Base-by-base conservation (phyloP, 2,888 invertebrate species). In the Papilio protenor region DNA sequence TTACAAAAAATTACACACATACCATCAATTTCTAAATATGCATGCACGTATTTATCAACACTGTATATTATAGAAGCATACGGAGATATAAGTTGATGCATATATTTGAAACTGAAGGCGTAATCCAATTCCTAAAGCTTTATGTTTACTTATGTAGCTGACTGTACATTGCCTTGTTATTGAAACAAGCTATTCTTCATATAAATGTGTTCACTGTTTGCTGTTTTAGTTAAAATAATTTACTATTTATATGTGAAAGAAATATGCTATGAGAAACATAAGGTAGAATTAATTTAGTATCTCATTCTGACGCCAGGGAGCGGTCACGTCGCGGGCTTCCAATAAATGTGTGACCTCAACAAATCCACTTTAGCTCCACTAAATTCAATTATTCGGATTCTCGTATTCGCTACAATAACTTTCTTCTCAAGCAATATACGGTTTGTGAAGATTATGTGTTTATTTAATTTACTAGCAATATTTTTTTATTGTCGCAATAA, bases 381-480 rank as follows among this genome's bases (percentile, higher is more conserved):
- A 64, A 64, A 64, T 64, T 64, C 16, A 64, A 64, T 64, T 64
- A 64, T 66, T 66, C 18, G 66, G 66, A 66, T 66, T 64, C 64
- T 18, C 18, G 64, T 64, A 64, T 64, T 64, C 64, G 33, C 64
- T 64, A 64, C 64, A 33, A 64, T 64, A 64, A 64, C 33, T 66
- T 66, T 66, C 66, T 66, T 66, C 66, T 66, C 18, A n/a, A 64
- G 33, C 18, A 33, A 33, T 64, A 64, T 27, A 27, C 61, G 59
- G 18, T 52, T 6, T 16, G 52, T n/a, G 52, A 59, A 23, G 21
- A 59, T n/a, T 12, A 59, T 23, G 57, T 59, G 11, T 59, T 12
- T 21, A 59, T 59, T 59, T 6, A 23, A 23, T 59, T 23, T 21
- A 47, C 47, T 47, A 1, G 12, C 16, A 49, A 49, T 49, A 16